A percentile compares a stretch with the other conserved stretches of the same genome.
Evolutionary conservation across 1,140 invertebrate species (phyloP).

Genomic region (Diuraphis noxia): DNA sequence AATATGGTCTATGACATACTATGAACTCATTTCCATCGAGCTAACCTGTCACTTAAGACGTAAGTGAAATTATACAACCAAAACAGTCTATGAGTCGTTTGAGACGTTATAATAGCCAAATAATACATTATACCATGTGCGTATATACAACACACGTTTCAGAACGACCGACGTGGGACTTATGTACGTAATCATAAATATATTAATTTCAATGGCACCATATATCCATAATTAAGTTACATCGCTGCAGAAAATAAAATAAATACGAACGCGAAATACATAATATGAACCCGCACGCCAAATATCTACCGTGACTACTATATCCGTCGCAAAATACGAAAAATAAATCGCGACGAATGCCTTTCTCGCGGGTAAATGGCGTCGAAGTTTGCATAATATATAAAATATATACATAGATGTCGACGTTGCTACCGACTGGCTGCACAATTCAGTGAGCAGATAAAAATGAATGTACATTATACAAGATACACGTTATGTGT

Average conservation of each 20-base stretch:
- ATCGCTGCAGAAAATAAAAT: background rate
- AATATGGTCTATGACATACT: too few relatives aligned
- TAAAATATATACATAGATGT: background rate
- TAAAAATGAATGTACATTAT: background rate
- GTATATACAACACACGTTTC: background rate
- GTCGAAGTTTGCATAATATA: background rate
- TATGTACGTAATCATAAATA: background rate
- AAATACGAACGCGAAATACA: background rate
- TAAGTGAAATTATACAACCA: background rate
- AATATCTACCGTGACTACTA: background rate
- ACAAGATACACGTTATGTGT: background rate
- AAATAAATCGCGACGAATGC: background rate
- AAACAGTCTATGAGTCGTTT: background rate
- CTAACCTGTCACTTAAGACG: background rate
- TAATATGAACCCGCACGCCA: background rate
- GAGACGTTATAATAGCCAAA: background rate
- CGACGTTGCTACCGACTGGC: too few relatives aligned
- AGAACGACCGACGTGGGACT: background rate
- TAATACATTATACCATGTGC: background rate
- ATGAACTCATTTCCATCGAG: background rate
- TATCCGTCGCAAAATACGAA: background rate
- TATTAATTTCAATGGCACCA: background rate
- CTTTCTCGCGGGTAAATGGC: background rate
- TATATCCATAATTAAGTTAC: background rate
- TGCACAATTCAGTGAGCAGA: background rate